phyloP scores from a whole-genome alignment of 2,888 invertebrate species.

The Drosophila pegasa region DNA sequence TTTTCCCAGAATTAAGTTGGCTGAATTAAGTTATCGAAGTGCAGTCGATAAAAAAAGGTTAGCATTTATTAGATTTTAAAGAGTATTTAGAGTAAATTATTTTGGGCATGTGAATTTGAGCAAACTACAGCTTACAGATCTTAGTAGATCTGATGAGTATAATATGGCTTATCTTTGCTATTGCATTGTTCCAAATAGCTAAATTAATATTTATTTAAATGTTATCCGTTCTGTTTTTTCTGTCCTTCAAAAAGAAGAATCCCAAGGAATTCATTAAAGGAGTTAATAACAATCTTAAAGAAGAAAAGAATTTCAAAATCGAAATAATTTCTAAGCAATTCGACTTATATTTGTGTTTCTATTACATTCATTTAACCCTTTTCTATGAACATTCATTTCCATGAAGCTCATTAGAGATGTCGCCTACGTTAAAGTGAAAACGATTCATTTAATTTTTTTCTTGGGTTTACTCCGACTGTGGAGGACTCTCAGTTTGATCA shows the following conservation, averaged over 20 bases:
- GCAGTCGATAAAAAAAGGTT: slow-evolving; percentile 6
- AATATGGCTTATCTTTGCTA: too few species aligned
- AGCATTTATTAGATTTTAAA: background rate
- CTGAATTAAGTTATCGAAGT: background rate
- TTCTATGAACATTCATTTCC: background rate
- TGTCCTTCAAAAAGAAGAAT: too few species aligned
- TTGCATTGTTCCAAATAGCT: too few species aligned
- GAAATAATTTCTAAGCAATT: background rate
- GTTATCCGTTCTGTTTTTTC: too few species aligned
- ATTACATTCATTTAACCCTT: background rate
- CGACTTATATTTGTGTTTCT: background rate
- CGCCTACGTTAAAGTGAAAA: background rate
- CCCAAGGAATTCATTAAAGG: too few species aligned
- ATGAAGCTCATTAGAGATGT: slow-evolving; percentile 15
- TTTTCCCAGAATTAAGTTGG: background rate
- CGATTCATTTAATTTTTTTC: background rate
- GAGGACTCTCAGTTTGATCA: slow-evolving; percentile 23
- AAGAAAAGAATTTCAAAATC: too few species aligned
- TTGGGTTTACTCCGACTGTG: slow-evolving; percentile 4
- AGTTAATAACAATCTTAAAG: too few species aligned
- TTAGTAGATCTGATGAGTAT: too few species aligned
- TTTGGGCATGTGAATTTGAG: background rate
- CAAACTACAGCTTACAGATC: background rate
- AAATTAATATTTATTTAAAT: too few species aligned
- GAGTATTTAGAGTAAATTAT: background rate